Conservation (phyloP, 2,113 vertebrate genomes). For the Gorilla gorilla region DNA sequence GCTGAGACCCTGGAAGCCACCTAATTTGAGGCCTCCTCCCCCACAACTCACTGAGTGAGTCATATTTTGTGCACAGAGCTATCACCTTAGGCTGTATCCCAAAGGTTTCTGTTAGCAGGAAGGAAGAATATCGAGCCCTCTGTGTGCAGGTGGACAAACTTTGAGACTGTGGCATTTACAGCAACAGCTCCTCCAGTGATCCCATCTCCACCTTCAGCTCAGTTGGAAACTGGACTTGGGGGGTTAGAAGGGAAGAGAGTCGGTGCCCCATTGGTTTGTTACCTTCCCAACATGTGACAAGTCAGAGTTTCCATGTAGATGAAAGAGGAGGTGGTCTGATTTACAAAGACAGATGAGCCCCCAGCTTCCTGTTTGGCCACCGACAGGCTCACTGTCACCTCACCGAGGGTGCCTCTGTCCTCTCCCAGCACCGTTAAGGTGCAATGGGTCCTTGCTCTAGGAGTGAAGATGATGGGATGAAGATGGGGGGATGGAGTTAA, state of each 20-base stretch:
- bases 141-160: accelerated
- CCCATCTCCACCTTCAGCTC: background rate
- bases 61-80: background rate
- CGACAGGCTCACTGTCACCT: background rate
- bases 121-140: background rate
- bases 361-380: accelerated
- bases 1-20: background rate
- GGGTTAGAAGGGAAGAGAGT: background rate
- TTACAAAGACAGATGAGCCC: no score
- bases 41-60: background rate
- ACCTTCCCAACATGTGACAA: background rate
- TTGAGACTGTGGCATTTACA: background rate
- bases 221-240: background rate
- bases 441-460: no score
- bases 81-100: accelerated
- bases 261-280: background rate
- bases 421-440: background rate
- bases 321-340: background rate
- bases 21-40: background rate
- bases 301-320: accelerated
- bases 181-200: background rate
- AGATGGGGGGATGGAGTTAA: background rate
- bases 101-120: background rate
- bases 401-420: background rate
- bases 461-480: background rate